Evolutionary conservation across 2,888 invertebrate species (phyloP), one percentile per base, ranked within the genome.

Genomic region (Gymnoscelis rufifasciata): DNA sequence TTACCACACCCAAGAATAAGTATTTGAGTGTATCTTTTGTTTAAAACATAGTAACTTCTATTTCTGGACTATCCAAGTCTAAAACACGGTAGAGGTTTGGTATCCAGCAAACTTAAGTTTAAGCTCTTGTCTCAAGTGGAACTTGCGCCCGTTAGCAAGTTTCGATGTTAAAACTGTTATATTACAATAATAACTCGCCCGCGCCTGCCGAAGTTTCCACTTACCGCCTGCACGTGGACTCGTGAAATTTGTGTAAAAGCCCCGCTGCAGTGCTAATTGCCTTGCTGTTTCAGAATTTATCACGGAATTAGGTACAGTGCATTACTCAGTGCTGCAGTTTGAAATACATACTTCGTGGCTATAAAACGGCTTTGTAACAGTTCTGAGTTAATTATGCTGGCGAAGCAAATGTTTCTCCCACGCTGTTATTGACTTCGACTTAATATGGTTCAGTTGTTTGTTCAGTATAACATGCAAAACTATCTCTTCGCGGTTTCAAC

Each of bases 91-190:
- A 19, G 5, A 19, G 19, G 19, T 3, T 19, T 19, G 19, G 3
- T 19, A 3, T 5, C 19, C 19, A 19, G 19, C 19, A 19, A 19
- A 19, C 19, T 19, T 35, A n/a, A n/a, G n/a, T n/a, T n/a, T n/a
- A n/a, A n/a, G 59, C 66, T 66, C 64, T 68, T 71, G 70, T 69
- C 68, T 68, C 74, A 75, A 63, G 59, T 68, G 57, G 59, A 66
- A 71, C 68, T 70, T 66, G 65, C 33, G 59, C 61, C 59, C 57
- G 63, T 60, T 66, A 65, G 54, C 65, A 76, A 74, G 65, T 75
- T 77, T 68, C 37, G 52, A 62, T 60, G 67, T 63, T 67, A 65
- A 69, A 68, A 70, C 67, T 65, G 62, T 68, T 71, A 67, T 69
- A 66, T 68, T 69, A 59, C 62, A 57, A 57, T 52, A 52, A 64